These are phyloP conservation scores for Gryllus bimaculatus DNA, from an alignment of 1,140 invertebrate genomes.

Conservation along the genomic window DNA sequence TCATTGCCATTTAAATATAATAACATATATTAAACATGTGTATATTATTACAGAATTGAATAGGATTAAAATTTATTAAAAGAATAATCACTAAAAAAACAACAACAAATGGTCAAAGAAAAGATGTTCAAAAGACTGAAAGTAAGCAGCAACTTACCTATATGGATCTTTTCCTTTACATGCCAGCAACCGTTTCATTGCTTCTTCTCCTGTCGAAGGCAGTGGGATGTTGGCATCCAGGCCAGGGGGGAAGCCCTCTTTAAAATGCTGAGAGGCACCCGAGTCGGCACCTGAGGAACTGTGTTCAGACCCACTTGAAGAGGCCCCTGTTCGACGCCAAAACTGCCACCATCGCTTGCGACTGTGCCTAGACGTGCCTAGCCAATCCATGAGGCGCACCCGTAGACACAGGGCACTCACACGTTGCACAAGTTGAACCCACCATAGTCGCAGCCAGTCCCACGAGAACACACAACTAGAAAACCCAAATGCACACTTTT, in stretches of 20 bases:
- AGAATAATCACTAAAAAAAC: neutral
- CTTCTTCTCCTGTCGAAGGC: conserved; percentile 84
- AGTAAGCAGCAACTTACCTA: conserved; percentile 41
- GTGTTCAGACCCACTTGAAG: neutral
- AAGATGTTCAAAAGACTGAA: neutral
- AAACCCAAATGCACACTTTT: no score
- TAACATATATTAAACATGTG: neutral
- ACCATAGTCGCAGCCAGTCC: conserved; percentile 16
- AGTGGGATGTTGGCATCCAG: conserved; percentile 70
- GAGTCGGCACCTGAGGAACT: neutral
- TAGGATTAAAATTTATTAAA: neutral
- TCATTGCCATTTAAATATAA: no score
- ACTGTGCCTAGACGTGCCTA: neutral
- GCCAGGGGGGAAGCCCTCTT: conserved; percentile 32
- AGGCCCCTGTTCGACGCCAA: conserved; percentile 7
- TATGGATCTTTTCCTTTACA: conserved; percentile 94
- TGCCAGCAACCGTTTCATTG: conserved; percentile 81
- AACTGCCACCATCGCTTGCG: conserved; percentile 17
- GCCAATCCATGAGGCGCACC: neutral
- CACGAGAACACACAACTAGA: conserved; percentile 14
- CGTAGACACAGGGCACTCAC: conserved; percentile 8
- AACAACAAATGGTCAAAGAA: neutral
- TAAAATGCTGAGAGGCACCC: neutral
- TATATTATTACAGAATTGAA: neutral
- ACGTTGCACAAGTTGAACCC: neutral